Evolutionary conservation across 2,888 invertebrate species (phyloP).

Genomic region (Cynaeus angustus): DNA sequence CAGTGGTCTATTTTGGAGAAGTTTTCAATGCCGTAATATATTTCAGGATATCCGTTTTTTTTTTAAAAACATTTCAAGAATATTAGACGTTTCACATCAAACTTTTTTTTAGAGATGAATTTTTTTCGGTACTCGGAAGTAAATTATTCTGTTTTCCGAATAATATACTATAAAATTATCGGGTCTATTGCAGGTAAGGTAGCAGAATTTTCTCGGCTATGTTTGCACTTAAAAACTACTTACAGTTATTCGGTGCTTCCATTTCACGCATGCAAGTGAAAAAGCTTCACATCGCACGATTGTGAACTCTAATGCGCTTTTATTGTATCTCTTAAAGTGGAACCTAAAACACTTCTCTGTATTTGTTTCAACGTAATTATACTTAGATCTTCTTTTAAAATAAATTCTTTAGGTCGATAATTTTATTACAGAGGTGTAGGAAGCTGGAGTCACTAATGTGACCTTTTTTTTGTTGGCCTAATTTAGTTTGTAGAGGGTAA

Average conservation of each 20-base stretch:
- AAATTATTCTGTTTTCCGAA: too few relatives aligned
- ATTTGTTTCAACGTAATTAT: slow-evolving; percentile 17
- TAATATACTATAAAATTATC: slow-evolving; percentile 32
- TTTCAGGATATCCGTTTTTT: too few relatives aligned
- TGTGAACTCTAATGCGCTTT: slow-evolving; percentile 35
- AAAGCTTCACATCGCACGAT: slow-evolving; percentile 24
- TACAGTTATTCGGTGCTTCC: slow-evolving; percentile 13
- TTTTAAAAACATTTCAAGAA: too few relatives aligned
- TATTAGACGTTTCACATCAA: too few relatives aligned
- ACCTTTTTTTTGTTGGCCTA: slow-evolving; percentile 2
- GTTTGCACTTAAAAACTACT: slow-evolving; percentile 36
- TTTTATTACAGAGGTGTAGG: slow-evolving; percentile 5
- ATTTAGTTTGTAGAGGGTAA: not conserved
- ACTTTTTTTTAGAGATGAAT: too few relatives aligned
- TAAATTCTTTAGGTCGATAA: slow-evolving; percentile 21
- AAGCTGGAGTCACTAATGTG: not conserved
- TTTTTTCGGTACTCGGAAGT: too few relatives aligned
- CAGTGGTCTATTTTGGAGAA: too few relatives aligned
- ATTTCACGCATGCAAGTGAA: slow-evolving; percentile 32
- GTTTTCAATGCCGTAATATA: too few relatives aligned
- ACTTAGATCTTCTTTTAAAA: not conserved
- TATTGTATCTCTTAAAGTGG: slow-evolving; percentile 36
- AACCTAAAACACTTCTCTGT: slow-evolving; percentile 35
- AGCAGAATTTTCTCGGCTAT: slow-evolving; percentile 42
- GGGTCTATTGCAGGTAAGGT: slow-evolving; percentile 18